phyloP scores from a whole-genome alignment of 1,140 invertebrate species.

The Drosophila parvula region DNA sequence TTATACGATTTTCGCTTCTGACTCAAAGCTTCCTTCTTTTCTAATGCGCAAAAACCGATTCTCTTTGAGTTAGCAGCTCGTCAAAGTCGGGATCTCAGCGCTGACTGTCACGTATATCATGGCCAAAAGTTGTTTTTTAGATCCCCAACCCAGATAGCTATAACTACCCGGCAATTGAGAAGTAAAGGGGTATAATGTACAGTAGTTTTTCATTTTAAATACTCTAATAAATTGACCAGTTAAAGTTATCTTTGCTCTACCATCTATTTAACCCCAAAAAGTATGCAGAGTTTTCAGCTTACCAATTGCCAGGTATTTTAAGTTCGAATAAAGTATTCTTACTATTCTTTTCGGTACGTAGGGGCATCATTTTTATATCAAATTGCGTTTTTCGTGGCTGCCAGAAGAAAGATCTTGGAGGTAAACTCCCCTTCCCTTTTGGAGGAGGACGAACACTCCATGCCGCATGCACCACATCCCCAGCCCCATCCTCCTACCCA shows the following conservation, averaged over 20 bases:
- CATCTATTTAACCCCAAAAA: neutral
- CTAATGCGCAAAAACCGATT: slow-evolving; percentile 57
- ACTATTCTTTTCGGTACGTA: slow-evolving; percentile 27
- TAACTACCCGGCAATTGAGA: neutral
- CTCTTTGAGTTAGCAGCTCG: slow-evolving; percentile 33
- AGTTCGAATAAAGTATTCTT: neutral
- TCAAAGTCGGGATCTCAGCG: slow-evolving; percentile 30
- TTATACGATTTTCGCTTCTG: slow-evolving; percentile 17
- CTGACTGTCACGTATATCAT: slow-evolving; percentile 42
- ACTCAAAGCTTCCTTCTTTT: slow-evolving; percentile 44
- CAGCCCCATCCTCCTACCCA: neutral
- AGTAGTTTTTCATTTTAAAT: too few species aligned
- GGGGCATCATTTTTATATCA: slow-evolving; percentile 52
- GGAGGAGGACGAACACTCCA: neutral
- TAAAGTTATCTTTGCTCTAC: too few species aligned
- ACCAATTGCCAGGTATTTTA: slow-evolving; percentile 1
- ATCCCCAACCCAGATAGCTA: slow-evolving; percentile 7
- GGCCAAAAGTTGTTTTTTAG: slow-evolving; percentile 19
- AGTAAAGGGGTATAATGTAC: neutral
- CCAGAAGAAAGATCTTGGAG: slow-evolving; percentile 25
- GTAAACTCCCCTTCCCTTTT: slow-evolving; percentile 9
- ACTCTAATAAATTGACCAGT: too few species aligned
- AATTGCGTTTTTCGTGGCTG: slow-evolving; percentile 44
- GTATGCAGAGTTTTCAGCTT: neutral
- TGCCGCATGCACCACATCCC: neutral